A percentile compares a stretch with the other conserved stretches of the same genome.
Evolutionary conservation across 2,797 vertebrate species (phyloP).

Genomic region (Eleutherodactylus coqui): DNA sequence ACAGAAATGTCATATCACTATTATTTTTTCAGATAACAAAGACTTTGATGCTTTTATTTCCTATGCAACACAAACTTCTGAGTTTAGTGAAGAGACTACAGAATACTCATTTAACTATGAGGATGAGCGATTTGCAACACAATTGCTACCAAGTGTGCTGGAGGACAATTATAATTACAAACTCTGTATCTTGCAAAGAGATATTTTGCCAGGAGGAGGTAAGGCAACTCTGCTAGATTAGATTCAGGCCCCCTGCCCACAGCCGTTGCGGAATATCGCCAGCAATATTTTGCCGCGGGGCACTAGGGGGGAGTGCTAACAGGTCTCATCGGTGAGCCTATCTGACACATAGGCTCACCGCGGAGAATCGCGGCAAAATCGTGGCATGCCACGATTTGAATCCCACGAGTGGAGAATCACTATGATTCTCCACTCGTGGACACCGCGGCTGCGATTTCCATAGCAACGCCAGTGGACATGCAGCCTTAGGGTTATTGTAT

Average conservation of each 20-base stretch:
- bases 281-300: no score
- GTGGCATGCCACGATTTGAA: no score
- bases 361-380: no score
- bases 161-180: constrained; percentile 85
- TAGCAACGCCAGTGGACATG: no score
- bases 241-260: not conserved
- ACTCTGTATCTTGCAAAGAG: constrained; percentile 87
- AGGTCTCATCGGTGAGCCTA: no score
- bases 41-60: constrained; percentile 89
- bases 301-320: no score
- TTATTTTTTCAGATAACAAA: constrained; percentile 77
- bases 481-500: no score
- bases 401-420: no score
- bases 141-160: constrained; percentile 78
- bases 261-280: no score
- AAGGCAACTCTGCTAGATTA: constrained; percentile 17
- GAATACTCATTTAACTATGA: constrained; percentile 11
- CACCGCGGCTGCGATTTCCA: no score
- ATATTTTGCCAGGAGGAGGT: constrained; percentile 90
- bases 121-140: constrained; percentile 78
- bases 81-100: constrained; percentile 62
- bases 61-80: constrained; percentile 72
- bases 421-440: no score
- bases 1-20: not conserved
- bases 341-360: no score